Evolutionary conservation across 2,888 invertebrate species (phyloP).

Genomic region (Meta bourneti): DNA sequence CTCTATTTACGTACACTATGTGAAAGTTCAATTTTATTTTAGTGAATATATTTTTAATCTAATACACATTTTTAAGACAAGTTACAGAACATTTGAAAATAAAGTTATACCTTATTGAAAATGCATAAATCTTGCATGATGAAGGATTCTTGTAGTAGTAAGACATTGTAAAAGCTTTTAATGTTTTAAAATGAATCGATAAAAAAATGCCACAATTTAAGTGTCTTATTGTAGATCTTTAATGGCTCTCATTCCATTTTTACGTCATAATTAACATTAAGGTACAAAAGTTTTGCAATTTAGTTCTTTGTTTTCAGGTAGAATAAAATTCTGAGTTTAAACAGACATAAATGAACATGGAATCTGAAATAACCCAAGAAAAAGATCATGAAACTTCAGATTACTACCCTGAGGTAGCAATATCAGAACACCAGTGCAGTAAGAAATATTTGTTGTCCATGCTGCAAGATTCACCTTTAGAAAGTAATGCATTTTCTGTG

Average conservation of each 20-base stretch:
- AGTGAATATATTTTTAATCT: no score
- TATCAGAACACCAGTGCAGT: conserved; percentile 41
- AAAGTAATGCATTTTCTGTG: neutral
- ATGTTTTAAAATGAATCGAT: no score
- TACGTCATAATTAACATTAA: neutral
- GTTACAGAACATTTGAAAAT: no score
- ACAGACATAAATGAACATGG: conserved; percentile 27
- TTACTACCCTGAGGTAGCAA: conserved; percentile 6
- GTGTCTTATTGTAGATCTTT: no score
- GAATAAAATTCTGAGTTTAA: conserved; percentile 14
- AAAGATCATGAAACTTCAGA: conserved; percentile 12
- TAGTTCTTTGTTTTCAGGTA: conserved; percentile 56
- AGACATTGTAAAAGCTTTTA: no score
- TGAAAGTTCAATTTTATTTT: no score
- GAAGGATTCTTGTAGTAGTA: no score
- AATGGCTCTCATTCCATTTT: neutral
- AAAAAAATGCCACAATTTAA: no score
- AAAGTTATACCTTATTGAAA: no score
- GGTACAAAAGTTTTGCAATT: conserved; percentile 23
- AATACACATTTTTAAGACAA: no score
- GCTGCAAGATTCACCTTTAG: conserved; percentile 31
- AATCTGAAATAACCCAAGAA: neutral
- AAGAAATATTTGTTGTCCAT: conserved; percentile 41
- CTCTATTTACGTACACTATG: no score
- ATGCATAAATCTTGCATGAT: no score